Evolutionary conservation across 2,888 invertebrate species (phyloP), one percentile per base, ranked within the genome.

Genomic region (Drosophila multiciliata): DNA sequence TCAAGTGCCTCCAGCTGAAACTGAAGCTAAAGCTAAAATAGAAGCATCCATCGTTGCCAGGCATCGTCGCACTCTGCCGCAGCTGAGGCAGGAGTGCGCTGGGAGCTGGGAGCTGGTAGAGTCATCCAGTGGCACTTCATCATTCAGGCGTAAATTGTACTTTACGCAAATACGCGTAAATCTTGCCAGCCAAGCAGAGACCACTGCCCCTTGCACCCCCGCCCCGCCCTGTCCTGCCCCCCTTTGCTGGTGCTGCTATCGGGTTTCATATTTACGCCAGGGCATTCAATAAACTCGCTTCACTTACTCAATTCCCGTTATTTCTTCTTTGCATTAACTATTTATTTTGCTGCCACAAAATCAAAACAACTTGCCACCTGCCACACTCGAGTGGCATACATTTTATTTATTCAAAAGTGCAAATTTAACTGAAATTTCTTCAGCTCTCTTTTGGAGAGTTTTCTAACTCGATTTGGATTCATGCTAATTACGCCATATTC

Each of bases 101-200:
- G 63, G 62, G 52, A 65, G 54, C 57, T 52, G 63, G 62, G 49
- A 65, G 70, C 64, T 59, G 61, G 42, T 50, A 33, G 32, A 33
- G 12, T 54, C 35, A 54, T 38, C 71, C 63, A 64, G 45, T 59
- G 64, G 48, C 76, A 81, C 85, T 85, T 84, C 84, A 86, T 86
- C 88, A 86, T 84, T 84, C 81, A 80, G 80, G 84, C 84, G 86
- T 88, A 82, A 86, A 82, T 86, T 81, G 76, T 73, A 83, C 77
- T 78, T 84, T 81, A 87, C 83, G 88, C 86, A 87, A 87, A 87
- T 87, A 84, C 84, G 83, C 87, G 88, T 86, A 86, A 87, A 87
- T 86, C 86, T 85, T 80, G 72, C 69, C 17, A 64, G 66, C 74
- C 45, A 38, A n/a, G 62, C 67, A 66, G 63, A 40, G n/a, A 62